Percentiles rank a stretch among this genome's conserved stretches.
These are phyloP conservation scores for Diorhabda carinulata DNA, from an alignment of 1,140 invertebrate genomes.

Conservation along the genomic window DNA sequence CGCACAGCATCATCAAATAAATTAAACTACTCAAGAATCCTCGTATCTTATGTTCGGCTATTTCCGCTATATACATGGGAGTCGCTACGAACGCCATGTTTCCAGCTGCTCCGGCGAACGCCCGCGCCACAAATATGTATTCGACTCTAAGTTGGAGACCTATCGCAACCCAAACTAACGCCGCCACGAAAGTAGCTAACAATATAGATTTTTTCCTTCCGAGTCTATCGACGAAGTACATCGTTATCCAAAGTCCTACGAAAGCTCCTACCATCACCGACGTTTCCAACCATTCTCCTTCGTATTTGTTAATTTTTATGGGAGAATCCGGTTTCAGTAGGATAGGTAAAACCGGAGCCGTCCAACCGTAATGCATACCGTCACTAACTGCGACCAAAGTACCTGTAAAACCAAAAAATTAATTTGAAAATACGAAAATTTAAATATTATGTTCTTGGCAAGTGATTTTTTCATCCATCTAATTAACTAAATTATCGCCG, in stretches of 20 bases:
- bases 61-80: constrained; percentile 43
- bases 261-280: constrained; percentile 60
- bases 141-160: constrained; percentile 33
- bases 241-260: constrained; percentile 54
- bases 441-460: too few relatives aligned
- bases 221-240: constrained; percentile 55
- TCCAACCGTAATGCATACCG: constrained; percentile 52
- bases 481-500: too few relatives aligned
- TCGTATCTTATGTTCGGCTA: constrained; percentile 39
- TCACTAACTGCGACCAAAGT: constrained; percentile 34
- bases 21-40: constrained; percentile 36
- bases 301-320: constrained; percentile 36
- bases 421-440: too few relatives aligned
- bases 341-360: constrained; percentile 57
- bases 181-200: constrained; percentile 54
- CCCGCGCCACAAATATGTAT: constrained; percentile 45
- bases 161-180: constrained; percentile 56
- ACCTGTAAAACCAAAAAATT: constrained; percentile 23
- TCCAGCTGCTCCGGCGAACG: constrained; percentile 36
- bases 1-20: constrained; percentile 39
- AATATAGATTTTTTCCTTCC: constrained; percentile 63
- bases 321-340: constrained; percentile 42
- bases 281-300: constrained; percentile 60
- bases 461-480: too few relatives aligned
- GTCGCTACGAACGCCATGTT: constrained; percentile 40